Base-by-base conservation (phyloP, 2,888 invertebrate species). In the Agrotis ipsilon region DNA sequence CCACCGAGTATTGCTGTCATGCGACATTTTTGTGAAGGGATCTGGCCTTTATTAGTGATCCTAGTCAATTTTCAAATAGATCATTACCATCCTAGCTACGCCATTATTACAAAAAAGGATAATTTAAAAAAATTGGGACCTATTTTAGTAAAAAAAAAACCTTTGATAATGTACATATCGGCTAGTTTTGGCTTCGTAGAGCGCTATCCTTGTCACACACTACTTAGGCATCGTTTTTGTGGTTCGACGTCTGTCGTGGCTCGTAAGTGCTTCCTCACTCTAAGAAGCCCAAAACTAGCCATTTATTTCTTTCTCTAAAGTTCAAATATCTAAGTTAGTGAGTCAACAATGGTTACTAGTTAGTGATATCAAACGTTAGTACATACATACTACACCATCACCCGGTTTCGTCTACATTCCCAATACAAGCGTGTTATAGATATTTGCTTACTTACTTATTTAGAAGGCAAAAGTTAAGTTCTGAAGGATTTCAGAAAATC, bases 401-500 rank as follows among this genome's bases (percentile, higher is more conserved):
- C 80, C 76, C 64, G 48, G 54, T 32, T 59, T n/a, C 32, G 81
- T 77, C 68, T 77, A 80, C 78, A 81, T 73, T 65, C 77, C 81
- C 81, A 77, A 77, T 45, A n/a, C 27, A 75, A 76, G 71, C 76
- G 57, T 52, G 24, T 43, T 54, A 16, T 32, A 46, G 49, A 75
- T 75, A 60, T 39, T 51, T 19, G 68, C 75, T 45, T 55, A 60
- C 59, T 49, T 75, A 71, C 48, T 43, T 21, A 11, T 24, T 32
- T 21, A n/a, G 24, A 24, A 19, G 6, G 14, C 9, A 60, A 52
- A 4, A 24, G 61, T 9, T 60, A 18, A 18, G 9, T 45, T 52
- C 60, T 60, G 61, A 9, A 27, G 27, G n/a, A 39, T 39, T 24
- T 14, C 43, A 24, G 1, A 51, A 24, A 39, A 63, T 16, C 3